Conservation (phyloP, 2,888 invertebrate species). For the Pedicia rivosa region DNA sequence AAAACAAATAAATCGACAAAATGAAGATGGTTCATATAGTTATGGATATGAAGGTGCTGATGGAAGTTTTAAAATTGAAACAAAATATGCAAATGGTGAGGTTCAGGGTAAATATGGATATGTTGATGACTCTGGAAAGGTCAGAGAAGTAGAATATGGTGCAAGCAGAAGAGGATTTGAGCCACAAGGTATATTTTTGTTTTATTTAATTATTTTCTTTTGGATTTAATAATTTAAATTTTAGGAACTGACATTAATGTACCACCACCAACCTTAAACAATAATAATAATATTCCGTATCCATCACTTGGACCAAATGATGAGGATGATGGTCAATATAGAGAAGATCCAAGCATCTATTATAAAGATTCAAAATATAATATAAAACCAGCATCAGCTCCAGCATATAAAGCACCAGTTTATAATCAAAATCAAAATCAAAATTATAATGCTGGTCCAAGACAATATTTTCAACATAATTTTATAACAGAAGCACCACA, state of each 20-base stretch:
- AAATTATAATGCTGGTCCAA: slow-evolving; percentile 15
- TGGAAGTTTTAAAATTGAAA: slow-evolving; percentile 75
- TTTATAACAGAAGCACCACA: slow-evolving; percentile 18
- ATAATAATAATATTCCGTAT: slow-evolving; percentile 34
- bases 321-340: slow-evolving; percentile 73
- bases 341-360: slow-evolving; percentile 68
- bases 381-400: slow-evolving; percentile 12
- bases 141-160: slow-evolving; percentile 71
- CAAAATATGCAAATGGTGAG: slow-evolving; percentile 68
- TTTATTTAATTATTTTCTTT: background rate
- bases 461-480: slow-evolving; percentile 16
- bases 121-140: slow-evolving; percentile 57
- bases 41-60: slow-evolving; percentile 80
- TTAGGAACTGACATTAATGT: slow-evolving; percentile 55
- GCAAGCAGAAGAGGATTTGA: slow-evolving; percentile 69
- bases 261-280: slow-evolving; percentile 54
- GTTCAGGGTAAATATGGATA: slow-evolving; percentile 85
- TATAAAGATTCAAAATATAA: slow-evolving; percentile 51
- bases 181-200: slow-evolving; percentile 42
- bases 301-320: slow-evolving; percentile 37
- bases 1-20: slow-evolving; percentile 70
- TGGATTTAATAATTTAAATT: slow-evolving; percentile 14
- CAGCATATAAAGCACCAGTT: slow-evolving; percentile 16
- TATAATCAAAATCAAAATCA: slow-evolving; percentile 25
- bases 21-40: slow-evolving; percentile 77